These are phyloP conservation scores for Pseudomyrmex flavicornis DNA, from an alignment of 1,140 invertebrate genomes.

Conservation along the genomic window DNA sequence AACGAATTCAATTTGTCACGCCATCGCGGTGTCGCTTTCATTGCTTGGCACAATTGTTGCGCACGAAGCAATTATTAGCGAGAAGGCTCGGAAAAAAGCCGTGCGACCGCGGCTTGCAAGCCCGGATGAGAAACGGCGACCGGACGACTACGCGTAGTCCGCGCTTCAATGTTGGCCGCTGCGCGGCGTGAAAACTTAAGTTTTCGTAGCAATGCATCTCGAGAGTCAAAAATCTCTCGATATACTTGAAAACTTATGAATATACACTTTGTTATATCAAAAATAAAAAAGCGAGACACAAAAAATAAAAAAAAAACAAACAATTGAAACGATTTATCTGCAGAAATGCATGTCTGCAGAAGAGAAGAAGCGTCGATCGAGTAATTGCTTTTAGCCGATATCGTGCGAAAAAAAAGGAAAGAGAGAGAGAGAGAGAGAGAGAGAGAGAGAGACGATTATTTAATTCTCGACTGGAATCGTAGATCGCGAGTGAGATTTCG, in stretches of 20 bases:
- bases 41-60: conserved; percentile 40
- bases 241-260: not conserved
- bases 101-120: not conserved
- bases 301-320: not conserved
- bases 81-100: conserved; percentile 16
- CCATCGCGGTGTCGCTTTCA: conserved; percentile 33
- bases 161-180: not conserved
- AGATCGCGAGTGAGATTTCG: conserved; percentile 27
- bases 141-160: conserved; percentile 35
- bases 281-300: not conserved
- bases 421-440: not conserved
- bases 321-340: conserved; percentile 28
- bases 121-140: not conserved
- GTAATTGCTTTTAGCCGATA: conserved; percentile 49
- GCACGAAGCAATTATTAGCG: conserved; percentile 43
- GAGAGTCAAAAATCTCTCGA: not conserved
- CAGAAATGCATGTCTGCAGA: not conserved
- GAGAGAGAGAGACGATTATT: conserved; percentile 27
- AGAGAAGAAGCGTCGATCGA: conserved; percentile 21
- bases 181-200: conserved; percentile 1
- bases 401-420: not conserved
- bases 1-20: conserved; percentile 53
- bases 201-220: not conserved
- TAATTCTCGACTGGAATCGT: conserved; percentile 26
- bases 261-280: not conserved